phyloP scores from a whole-genome alignment of 2,797 vertebrate species.

The Kryptopterus vitreolus region DNA sequence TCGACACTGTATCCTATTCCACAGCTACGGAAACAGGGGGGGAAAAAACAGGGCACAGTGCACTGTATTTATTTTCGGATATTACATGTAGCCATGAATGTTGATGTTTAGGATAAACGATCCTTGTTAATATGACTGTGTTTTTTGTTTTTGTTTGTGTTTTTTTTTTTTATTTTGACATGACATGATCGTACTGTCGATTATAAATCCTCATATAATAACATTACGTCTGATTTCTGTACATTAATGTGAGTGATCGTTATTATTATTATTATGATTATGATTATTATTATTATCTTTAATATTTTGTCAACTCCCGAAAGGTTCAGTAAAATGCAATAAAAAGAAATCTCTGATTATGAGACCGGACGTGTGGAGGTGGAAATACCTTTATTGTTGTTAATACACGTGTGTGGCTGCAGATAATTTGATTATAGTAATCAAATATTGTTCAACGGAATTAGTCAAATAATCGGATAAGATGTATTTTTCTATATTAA shows the following conservation, averaged over 20 bases:
- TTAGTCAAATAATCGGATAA: too few species aligned
- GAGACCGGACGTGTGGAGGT: too few species aligned
- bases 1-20: neutral
- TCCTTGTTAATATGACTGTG: neutral
- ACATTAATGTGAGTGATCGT: too few species aligned
- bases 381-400: too few species aligned
- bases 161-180: neutral
- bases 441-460: too few species aligned
- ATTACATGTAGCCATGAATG: neutral
- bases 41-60: too few species aligned
- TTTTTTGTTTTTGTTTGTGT: neutral
- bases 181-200: neutral
- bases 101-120: neutral
- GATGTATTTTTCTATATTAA: too few species aligned
- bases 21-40: neutral
- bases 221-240: neutral
- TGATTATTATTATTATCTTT: neutral
- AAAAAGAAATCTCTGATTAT: neutral
- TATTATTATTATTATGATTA: too few species aligned
- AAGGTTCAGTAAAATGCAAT: neutral
- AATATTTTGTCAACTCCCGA: neutral
- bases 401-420: too few species aligned
- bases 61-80: neutral
- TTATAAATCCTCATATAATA: constrained; percentile 12
- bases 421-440: too few species aligned